phyloP scores from a whole-genome alignment of 2,888 invertebrate genomes.

The Tridacna gigas region DNA sequence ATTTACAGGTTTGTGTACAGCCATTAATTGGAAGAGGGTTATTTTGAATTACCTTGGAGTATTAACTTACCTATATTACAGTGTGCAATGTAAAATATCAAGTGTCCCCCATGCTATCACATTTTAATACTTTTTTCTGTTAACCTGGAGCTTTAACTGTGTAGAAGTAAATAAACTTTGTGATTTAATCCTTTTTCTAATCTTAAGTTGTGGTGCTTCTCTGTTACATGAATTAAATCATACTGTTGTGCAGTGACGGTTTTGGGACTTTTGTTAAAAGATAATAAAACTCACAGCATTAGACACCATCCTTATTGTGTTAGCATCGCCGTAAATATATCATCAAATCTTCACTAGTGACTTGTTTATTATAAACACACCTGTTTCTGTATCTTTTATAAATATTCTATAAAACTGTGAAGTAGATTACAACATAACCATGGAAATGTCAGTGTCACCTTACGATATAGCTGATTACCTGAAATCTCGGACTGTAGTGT shows the following conservation, averaged over 20 bases:
- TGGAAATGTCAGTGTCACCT: slow-evolving; percentile 58
- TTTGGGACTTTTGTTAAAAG: not conserved
- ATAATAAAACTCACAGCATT: not conserved
- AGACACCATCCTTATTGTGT: slow-evolving; percentile 7
- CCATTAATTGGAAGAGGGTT: slow-evolving; percentile 2
- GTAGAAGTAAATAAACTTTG: slow-evolving; percentile 17
- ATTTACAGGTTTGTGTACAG: not conserved
- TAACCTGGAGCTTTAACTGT: slow-evolving; percentile 12
- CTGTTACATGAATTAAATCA: no score
- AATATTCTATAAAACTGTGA: not conserved
- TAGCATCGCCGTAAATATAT: slow-evolving; percentile 13
- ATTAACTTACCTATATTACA: slow-evolving; percentile 4
- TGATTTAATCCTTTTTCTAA: slow-evolving; percentile 7
- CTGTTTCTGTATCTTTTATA: not conserved
- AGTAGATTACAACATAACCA: not conserved
- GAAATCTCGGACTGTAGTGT: slow-evolving; percentile 55
- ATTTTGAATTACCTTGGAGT: not conserved
- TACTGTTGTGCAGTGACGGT: not conserved
- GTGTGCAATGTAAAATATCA: slow-evolving; percentile 15
- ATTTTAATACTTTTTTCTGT: slow-evolving; percentile 9
- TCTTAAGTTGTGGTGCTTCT: no score
- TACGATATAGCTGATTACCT: slow-evolving; percentile 59
- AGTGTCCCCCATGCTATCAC: slow-evolving; percentile 6
- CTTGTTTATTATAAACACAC: slow-evolving; percentile 21
- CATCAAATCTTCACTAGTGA: slow-evolving; percentile 12